phyloP scores from a whole-genome alignment of 2,113 vertebrate species.

The Bambusicola thoracicus region DNA sequence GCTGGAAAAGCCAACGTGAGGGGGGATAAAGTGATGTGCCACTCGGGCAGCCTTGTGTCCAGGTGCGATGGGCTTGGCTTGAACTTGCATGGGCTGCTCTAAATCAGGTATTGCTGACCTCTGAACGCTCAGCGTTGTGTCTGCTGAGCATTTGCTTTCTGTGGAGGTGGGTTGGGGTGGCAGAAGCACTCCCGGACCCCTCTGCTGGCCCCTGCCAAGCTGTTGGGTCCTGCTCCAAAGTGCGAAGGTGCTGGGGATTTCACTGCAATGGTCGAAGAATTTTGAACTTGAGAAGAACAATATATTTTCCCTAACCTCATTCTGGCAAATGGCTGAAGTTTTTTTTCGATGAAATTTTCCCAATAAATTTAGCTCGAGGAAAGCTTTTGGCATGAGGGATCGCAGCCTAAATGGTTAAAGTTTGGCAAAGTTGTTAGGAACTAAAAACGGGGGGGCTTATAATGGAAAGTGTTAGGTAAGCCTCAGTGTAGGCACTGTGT shows the following conservation, averaged over 20 bases:
- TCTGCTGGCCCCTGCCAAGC: background rate
- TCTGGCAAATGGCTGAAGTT: constrained; percentile 61
- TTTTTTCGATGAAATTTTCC: constrained; percentile 66
- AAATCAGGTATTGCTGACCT: background rate
- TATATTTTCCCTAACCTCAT: constrained; percentile 68
- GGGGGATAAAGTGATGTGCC: background rate
- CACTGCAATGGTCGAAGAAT: constrained; percentile 33
- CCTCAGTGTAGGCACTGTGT: background rate
- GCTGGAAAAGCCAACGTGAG: background rate
- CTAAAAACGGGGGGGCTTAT: background rate
- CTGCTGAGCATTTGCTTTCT: background rate
- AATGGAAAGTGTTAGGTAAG: constrained; percentile 60
- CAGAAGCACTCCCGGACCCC: background rate
- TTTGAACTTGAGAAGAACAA: constrained; percentile 67
- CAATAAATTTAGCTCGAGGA: constrained; percentile 57
- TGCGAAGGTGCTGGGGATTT: constrained; percentile 63
- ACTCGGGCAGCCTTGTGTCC: background rate
- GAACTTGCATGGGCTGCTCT: background rate
- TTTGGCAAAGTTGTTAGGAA: constrained; percentile 44
- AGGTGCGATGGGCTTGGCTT: background rate
- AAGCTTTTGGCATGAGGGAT: constrained; percentile 52
- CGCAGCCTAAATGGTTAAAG: constrained; percentile 64
- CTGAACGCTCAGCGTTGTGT: background rate
- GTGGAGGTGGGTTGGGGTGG: background rate
- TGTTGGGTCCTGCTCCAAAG: background rate